Percentiles rank a stretch among this genome's conserved stretches.
Conservation (phyloP, 1,140 invertebrate species). For the Nasonia longicornis region DNA sequence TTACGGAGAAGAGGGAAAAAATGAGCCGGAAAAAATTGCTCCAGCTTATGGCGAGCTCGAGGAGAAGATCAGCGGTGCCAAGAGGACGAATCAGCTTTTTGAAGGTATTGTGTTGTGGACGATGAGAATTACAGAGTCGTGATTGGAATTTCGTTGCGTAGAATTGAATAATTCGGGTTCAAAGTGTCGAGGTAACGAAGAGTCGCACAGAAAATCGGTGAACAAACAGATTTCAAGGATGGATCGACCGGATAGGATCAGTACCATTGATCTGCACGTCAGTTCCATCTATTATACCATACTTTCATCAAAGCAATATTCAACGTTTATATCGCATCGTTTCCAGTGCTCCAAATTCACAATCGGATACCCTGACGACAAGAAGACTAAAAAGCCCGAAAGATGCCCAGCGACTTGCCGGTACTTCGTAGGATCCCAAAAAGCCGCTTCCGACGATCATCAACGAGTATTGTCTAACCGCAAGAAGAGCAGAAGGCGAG, state of each 20-base stretch:
- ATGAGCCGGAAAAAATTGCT: too few relatives aligned
- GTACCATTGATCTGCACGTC: neutral
- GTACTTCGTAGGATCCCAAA: neutral
- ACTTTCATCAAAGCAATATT: neutral
- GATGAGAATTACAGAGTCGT: too few relatives aligned
- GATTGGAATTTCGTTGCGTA: too few relatives aligned
- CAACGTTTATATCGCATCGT: neutral
- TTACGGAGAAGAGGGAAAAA: neutral
- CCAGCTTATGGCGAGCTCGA: neutral
- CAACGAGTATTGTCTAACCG: conserved; percentile 27
- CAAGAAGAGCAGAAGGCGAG: neutral
- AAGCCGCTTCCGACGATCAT: neutral
- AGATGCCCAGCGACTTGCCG: neutral
- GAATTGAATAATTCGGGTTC: too few relatives aligned
- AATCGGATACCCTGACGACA: neutral
- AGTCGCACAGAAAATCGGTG: neutral
- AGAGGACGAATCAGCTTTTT: neutral
- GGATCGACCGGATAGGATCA: neutral
- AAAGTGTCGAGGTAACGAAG: too few relatives aligned
- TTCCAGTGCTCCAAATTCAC: neutral
- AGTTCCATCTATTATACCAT: neutral
- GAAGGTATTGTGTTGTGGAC: too few relatives aligned
- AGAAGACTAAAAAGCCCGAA: neutral
- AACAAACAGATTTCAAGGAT: neutral
- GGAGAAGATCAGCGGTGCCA: neutral